phyloP scores from a whole-genome alignment of 2,888 invertebrate genomes.

The Tetragonisca angustula region DNA sequence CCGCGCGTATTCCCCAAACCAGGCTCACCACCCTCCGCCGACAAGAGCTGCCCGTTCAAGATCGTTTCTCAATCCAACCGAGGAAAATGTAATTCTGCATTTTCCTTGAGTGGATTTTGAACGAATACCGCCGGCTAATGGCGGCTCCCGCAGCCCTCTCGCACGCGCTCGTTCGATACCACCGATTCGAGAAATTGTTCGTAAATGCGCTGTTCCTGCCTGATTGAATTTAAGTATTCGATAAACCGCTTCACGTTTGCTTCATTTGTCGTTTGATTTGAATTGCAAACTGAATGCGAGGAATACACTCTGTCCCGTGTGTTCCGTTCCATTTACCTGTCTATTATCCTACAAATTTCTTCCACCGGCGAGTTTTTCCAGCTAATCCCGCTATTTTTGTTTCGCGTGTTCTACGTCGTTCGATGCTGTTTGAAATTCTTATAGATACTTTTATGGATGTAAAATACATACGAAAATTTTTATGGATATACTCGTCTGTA shows the following conservation, averaged over 20 bases:
- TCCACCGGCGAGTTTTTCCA: not conserved
- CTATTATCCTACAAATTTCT: not conserved
- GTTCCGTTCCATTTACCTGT: not conserved
- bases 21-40: constrained; percentile 31
- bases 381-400: not conserved
- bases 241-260: not conserved
- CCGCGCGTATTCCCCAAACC: constrained; percentile 46
- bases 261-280: not conserved
- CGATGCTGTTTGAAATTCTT: not conserved
- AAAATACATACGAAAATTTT: too few species aligned
- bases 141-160: not conserved
- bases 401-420: not conserved
- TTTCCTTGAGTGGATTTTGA: constrained; percentile 34
- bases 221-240: constrained; percentile 23
- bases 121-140: constrained; percentile 39
- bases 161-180: not conserved
- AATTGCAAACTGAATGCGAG: not conserved
- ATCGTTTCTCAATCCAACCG: constrained; percentile 53
- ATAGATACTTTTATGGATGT: too few species aligned
- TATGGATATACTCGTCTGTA: too few species aligned
- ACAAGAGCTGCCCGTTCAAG: constrained; percentile 15
- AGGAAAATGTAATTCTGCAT: constrained; percentile 47
- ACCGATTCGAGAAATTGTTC: constrained; percentile 25
- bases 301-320: not conserved
- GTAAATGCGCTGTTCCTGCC: not conserved